phyloP scores from a whole-genome alignment of 2,888 invertebrate genomes.

The Chrysopilus asiliformis region DNA sequence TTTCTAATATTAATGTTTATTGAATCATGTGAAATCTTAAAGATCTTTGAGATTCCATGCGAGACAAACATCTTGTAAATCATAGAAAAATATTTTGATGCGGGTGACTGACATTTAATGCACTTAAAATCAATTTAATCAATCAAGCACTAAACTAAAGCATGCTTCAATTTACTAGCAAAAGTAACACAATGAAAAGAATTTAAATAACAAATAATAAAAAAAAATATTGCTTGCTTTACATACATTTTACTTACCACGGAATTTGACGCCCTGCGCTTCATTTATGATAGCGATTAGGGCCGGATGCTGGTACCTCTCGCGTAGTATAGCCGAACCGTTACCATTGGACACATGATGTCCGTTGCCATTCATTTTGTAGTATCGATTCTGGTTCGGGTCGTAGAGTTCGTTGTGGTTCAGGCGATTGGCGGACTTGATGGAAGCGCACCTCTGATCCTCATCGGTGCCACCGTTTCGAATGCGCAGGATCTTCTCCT shows the following conservation, averaged over 20 bases:
- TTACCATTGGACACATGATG: conserved; percentile 17
- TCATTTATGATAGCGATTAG: conserved; percentile 35
- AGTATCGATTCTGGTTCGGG: conserved; percentile 34
- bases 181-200: too few species aligned
- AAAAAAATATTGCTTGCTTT: conserved; percentile 9
- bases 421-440: conserved; percentile 27
- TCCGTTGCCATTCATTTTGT: conserved; percentile 24
- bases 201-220: too few species aligned
- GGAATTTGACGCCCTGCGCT: conserved; percentile 32
- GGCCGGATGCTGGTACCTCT: conserved; percentile 34
- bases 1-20: too few species aligned
- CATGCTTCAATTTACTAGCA: too few species aligned
- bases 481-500: conserved; percentile 32
- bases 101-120: too few species aligned
- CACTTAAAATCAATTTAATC: too few species aligned
- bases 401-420: conserved; percentile 30
- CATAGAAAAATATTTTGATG: too few species aligned
- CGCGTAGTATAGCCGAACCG: conserved; percentile 30
- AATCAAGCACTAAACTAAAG: too few species aligned
- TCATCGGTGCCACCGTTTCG: too few species aligned
- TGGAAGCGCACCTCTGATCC: conserved; percentile 31
- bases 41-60: too few species aligned
- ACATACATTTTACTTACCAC: conserved; percentile 31
- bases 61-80: too few species aligned
- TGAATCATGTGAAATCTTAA: too few species aligned